phyloP scores from a whole-genome alignment of 2,113 vertebrate genomes.

The Tragulus kanchil region DNA sequence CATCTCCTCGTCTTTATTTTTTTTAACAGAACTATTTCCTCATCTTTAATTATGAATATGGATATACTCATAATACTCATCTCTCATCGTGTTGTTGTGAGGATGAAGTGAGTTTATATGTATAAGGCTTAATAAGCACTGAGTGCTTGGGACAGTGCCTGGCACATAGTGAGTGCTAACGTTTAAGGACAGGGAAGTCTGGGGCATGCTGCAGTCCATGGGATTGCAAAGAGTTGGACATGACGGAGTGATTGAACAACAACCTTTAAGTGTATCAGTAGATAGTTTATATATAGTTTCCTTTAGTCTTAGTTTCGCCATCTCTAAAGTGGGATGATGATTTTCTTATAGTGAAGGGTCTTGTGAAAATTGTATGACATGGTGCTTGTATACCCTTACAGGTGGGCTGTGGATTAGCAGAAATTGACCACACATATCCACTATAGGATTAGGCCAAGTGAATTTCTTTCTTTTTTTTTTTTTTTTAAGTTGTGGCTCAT shows the following conservation, averaged over 20 bases:
- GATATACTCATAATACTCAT: background rate
- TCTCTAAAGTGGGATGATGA: background rate
- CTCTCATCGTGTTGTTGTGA: background rate
- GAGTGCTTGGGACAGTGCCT: background rate
- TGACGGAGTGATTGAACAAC: too few species aligned
- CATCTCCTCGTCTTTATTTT: too few species aligned
- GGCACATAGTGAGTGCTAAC: background rate
- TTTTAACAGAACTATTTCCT: too few species aligned
- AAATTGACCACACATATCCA: background rate
- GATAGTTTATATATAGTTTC: background rate
- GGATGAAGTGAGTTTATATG: background rate
- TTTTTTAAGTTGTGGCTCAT: too few species aligned
- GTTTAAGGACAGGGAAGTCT: too few species aligned
- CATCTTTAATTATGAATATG: background rate
- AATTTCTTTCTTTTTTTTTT: background rate
- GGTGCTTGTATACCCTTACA: background rate
- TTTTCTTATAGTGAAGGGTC: background rate
- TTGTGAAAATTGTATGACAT: background rate
- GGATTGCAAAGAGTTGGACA: too few species aligned
- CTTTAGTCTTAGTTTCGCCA: background rate
- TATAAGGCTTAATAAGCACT: background rate
- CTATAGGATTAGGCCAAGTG: background rate
- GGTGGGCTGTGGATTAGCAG: background rate
- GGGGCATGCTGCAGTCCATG: too few species aligned
- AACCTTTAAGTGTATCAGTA: background rate